A percentile compares a stretch with the other conserved stretches of the same genome.
These are phyloP conservation scores for Nemopilema nomurai DNA, from an alignment of 30 jellyfish, hydroid and myxozoan genomes.

Conservation along the genomic window DNA sequence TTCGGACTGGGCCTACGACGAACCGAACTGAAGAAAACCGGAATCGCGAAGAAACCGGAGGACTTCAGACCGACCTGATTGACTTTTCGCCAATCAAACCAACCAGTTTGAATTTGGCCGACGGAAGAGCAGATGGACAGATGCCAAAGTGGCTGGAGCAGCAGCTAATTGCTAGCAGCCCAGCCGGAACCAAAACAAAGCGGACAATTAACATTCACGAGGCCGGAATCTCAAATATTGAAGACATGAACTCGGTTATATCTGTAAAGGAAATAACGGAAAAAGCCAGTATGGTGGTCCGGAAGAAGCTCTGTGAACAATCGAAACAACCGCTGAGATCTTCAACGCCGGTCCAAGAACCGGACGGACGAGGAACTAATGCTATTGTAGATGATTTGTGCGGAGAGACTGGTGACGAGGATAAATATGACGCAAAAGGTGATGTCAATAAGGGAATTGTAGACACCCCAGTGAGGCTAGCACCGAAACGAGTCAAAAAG, in stretches of 20 bases:
- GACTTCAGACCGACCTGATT: background rate
- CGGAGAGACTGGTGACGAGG: background rate
- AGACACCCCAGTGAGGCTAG: background rate
- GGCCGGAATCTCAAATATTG: constrained; percentile 31
- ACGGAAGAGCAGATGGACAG: background rate
- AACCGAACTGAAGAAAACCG: background rate
- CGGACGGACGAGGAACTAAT: background rate
- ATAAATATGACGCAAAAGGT: background rate
- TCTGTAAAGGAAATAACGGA: constrained; percentile 49
- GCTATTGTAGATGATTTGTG: background rate
- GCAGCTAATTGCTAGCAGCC: constrained; percentile 83
- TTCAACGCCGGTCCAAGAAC: constrained; percentile 58
- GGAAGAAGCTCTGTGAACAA: constrained; percentile 35
- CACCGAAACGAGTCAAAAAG: background rate
- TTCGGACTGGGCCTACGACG: background rate
- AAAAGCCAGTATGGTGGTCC: constrained; percentile 49
- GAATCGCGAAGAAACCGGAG: background rate
- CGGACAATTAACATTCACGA: constrained; percentile 37
- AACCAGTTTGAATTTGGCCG: background rate
- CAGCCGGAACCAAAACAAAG: constrained; percentile 55
- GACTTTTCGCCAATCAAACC: constrained; percentile 11
- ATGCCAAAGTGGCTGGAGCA: constrained; percentile 96
- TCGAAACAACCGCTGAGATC: constrained; percentile 32
- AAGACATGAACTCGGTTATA: constrained; percentile 31
- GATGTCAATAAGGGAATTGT: background rate